Evolutionary conservation across 2,888 invertebrate species (phyloP), one percentile per base, ranked within the genome.

Genomic region (Chloromyia formosa): DNA sequence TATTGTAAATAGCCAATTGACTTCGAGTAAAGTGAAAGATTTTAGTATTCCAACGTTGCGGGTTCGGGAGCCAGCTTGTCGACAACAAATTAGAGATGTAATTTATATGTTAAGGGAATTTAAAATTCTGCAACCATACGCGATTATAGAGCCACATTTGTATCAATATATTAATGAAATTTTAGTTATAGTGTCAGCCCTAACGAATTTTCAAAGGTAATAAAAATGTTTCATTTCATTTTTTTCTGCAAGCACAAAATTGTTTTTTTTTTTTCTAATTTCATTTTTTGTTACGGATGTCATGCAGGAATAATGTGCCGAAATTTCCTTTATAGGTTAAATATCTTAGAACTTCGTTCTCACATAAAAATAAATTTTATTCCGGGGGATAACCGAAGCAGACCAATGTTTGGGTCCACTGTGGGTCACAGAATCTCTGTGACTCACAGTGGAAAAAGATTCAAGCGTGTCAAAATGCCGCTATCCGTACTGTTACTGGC

Each of bases 91-190:
- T 78, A 82, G 83, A 14, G 80, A 81, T 35, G 80, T 81, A 78
- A 78, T 85, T 40, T 80, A 80, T 76, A 77, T 78, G 40, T 78
- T 85, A 68, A 80, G 84, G 42, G 83, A 84, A 72, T 85, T 82
- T 74, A 82, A 81, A 74, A 80, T 85, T 54, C 78, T 85, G 12
- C 83, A 82, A 69, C 82, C 84, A 22, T 80, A 81, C 74, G 80
- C 82, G 42, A 79, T 84, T 75, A 79, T 82, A 64, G 82, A 85
- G 75, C 80, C 81, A 16, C 77, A 82, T 61, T 75, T 84, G 42
- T 80, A 83, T 78, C 81, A 82, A 61, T 83, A 84, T 78, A 79
- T 85, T 1, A 84, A 83, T 80, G 85, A 85, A 79, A 82, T 84
- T 78, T 76, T 85, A 75, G 79, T 82, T 74, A 82, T 84, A 22